phyloP scores from a whole-genome alignment of 53 echinoderm and acorn worm genomes.

The Echinarachnius parma region DNA sequence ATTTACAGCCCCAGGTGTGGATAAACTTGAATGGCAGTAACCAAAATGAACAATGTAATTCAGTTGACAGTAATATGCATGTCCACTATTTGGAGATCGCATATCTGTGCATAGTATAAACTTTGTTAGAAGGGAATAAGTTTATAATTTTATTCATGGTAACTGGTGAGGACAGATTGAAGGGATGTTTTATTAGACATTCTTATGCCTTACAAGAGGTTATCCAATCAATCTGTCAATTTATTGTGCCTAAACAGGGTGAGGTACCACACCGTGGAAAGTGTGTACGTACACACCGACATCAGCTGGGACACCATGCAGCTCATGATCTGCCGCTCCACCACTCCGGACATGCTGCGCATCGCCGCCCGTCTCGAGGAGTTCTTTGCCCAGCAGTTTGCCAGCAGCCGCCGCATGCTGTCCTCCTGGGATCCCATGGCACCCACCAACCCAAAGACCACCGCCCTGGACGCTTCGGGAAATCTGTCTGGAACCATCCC shows the following conservation, averaged over 20 bases:
- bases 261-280: constrained; percentile 52
- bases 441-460: constrained; percentile 3
- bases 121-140: too few species aligned
- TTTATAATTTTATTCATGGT: too few species aligned
- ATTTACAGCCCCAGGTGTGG: too few species aligned
- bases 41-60: too few species aligned
- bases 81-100: too few species aligned
- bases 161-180: too few species aligned
- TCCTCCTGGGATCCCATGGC: constrained; percentile 73
- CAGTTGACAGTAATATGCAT: too few species aligned
- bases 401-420: constrained; percentile 87
- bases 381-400: constrained; percentile 91
- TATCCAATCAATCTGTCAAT: too few species aligned
- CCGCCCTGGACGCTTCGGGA: neutral
- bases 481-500: constrained; percentile 3
- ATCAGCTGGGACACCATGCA: constrained; percentile 88
- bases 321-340: constrained; percentile 90
- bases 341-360: constrained; percentile 92
- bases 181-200: too few species aligned
- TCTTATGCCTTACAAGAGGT: too few species aligned
- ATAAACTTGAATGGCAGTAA: too few species aligned
- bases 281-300: constrained; percentile 71
- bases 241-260: constrained; percentile 1
- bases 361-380: constrained; percentile 78
- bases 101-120: too few species aligned